A percentile compares a stretch with the other conserved stretches of the same genome.
Evolutionary conservation across 2,797 vertebrate species (phyloP).

Genomic region (Urosaurus nigricauda): DNA sequence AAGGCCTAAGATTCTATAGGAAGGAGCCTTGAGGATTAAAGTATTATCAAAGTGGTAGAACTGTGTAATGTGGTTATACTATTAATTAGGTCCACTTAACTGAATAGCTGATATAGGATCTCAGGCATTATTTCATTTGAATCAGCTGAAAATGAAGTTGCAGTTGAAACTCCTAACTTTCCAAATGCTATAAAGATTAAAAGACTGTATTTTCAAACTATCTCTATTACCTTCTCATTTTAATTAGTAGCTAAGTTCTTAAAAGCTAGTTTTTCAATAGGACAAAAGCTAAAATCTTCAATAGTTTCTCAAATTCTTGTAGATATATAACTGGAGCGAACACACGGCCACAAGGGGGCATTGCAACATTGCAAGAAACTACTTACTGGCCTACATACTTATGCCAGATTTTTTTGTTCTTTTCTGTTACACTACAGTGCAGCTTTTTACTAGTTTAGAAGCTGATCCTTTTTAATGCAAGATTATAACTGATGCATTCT

Average conservation of each 20-base stretch:
- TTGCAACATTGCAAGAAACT: slow-evolving; percentile 37
- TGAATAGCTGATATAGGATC: no score
- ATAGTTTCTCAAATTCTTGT: not conserved
- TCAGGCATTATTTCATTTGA: no score
- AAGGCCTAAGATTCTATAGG: no score
- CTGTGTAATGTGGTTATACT: no score
- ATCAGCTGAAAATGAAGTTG: slow-evolving; percentile 23
- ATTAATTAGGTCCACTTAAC: no score
- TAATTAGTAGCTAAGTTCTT: not conserved
- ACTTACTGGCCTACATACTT: no score
- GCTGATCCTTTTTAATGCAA: not conserved
- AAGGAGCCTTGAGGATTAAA: no score
- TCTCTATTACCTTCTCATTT: not conserved
- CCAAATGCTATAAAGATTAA: not conserved
- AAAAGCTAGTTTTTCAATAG: not conserved
- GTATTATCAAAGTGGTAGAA: no score
- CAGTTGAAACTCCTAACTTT: not conserved
- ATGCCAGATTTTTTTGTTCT: no score
- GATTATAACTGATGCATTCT: not conserved
- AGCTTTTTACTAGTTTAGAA: no score
- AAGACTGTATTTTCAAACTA: not conserved
- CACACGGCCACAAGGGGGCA: slow-evolving; percentile 63
- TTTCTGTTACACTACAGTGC: no score
- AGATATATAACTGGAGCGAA: accelerated
- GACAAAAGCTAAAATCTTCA: not conserved